Evolutionary conservation across 2,888 invertebrate genomes (phyloP).

Genomic region (Caenorhabditis doughertyi): DNA sequence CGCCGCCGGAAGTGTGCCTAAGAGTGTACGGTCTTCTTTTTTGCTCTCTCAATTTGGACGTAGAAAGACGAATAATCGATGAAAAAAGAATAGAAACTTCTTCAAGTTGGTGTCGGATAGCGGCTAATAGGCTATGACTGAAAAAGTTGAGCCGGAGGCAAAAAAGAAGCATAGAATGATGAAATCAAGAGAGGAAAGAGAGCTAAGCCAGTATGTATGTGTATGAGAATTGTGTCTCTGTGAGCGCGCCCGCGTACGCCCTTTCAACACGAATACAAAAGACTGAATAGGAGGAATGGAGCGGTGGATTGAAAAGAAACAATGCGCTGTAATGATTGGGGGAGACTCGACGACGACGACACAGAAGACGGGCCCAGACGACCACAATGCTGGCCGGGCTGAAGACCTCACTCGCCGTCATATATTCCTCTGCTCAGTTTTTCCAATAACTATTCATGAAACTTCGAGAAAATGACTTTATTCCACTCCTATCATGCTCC

Average conservation of each 20-base stretch:
- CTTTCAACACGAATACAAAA: constrained; percentile 76
- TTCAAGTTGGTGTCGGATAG: constrained; percentile 10
- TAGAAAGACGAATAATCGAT: neutral
- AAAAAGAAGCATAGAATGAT: constrained; percentile 34
- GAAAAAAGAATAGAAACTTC: constrained; percentile 2
- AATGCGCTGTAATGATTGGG: constrained; percentile 78
- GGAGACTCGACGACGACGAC: constrained; percentile 65
- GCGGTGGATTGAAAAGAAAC: constrained; percentile 79
- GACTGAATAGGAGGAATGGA: constrained; percentile 76
- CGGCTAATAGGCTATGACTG: constrained; percentile 51
- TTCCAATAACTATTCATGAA: constrained; percentile 26
- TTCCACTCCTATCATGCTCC: no score
- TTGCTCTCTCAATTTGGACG: neutral
- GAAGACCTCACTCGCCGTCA: constrained; percentile 58
- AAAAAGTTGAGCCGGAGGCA: constrained; percentile 27
- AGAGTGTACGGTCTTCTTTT: constrained; percentile 1
- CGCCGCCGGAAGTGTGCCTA: constrained; percentile 25
- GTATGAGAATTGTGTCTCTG: constrained; percentile 60
- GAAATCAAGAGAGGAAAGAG: constrained; percentile 63
- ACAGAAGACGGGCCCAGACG: constrained; percentile 61
- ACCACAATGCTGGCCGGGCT: constrained; percentile 61
- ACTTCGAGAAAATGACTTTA: neutral
- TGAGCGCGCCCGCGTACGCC: constrained; percentile 66
- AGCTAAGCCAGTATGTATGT: constrained; percentile 59
- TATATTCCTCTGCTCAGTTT: constrained; percentile 51